These are phyloP conservation scores for Neosilurus hyrtlii DNA, from an alignment of 2,797 vertebrate species.

Conservation along the genomic window DNA sequence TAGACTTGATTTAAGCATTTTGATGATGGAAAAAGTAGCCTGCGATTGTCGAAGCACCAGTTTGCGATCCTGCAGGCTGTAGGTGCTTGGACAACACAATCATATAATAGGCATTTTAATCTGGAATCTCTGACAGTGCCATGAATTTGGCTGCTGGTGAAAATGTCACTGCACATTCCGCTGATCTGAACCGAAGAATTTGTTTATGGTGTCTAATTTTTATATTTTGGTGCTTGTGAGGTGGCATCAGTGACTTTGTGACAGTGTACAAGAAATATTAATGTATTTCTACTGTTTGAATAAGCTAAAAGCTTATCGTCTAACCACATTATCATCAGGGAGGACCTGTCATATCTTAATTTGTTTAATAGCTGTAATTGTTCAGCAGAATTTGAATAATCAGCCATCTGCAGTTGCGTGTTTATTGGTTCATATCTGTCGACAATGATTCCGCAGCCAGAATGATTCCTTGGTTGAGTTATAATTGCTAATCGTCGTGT, in stretches of 20 bases:
- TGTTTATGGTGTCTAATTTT: neutral
- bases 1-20: too few species aligned
- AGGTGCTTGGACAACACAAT: neutral
- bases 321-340: neutral
- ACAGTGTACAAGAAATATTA: neutral
- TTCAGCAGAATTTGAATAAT: neutral
- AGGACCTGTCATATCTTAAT: neutral
- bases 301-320: neutral
- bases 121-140: neutral
- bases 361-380: neutral
- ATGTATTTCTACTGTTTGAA: neutral
- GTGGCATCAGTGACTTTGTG: neutral
- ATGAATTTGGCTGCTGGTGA: neutral
- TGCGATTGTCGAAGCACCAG: too few species aligned
- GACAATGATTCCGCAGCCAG: neutral
- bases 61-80: too few species aligned
- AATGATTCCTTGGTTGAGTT: neutral
- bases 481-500: too few species aligned
- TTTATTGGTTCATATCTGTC: neutral
- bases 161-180: neutral
- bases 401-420: neutral
- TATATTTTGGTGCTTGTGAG: neutral
- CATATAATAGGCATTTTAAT: neutral
- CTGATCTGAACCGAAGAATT: neutral
- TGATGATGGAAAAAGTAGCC: too few species aligned